Evolutionary conservation across 2,888 invertebrate species (phyloP), one percentile per base, ranked within the genome.

Genomic region (Meghimatium bilineatum): DNA sequence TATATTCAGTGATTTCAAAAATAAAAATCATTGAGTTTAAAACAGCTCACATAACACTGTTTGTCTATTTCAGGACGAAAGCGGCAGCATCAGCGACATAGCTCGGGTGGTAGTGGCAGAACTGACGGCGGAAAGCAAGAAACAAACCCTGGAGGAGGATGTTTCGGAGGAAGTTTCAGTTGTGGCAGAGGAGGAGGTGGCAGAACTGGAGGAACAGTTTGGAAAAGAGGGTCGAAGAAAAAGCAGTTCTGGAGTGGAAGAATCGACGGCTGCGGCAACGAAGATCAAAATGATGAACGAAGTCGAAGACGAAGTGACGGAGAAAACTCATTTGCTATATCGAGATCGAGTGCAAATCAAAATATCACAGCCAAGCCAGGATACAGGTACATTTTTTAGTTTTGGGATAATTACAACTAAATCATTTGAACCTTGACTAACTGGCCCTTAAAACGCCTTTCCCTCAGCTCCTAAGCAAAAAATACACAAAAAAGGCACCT

Each of bases 71-170:
- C 84, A 85, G 87, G 87, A 87, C 72, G 87, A 92, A 49, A 90
- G 89, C 66, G 92, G 92, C 74, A 91, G 90, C 79, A 91, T 92
- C 78, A 91, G 91, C 85, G 91, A 93, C 83, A 91, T 92, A 67
- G 91, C 92, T 26, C 89, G 88, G 77, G 86, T 90, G 36, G 91
- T 90, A 17, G 90, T 91, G 20, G 87, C 85, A 34, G 92, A 91
- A 79, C 88, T 91, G 88, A 89, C 80, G 52, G 84, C 80, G 67
- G 90, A 89, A 10, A 87, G 87, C 26, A 85, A 86, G 32, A 74
- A 80, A 76, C 75, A 52, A 38, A 81, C 81, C 10, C 87, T 87
- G 20, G 88, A 88, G 75, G 85, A 86, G 66, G 85, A 85, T 26
- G 72, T 29, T 32, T 75, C 74, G 29, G 80, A 66, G 49, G 80